phyloP scores from a whole-genome alignment of 2,888 invertebrate species.

The Plebejus anna region DNA sequence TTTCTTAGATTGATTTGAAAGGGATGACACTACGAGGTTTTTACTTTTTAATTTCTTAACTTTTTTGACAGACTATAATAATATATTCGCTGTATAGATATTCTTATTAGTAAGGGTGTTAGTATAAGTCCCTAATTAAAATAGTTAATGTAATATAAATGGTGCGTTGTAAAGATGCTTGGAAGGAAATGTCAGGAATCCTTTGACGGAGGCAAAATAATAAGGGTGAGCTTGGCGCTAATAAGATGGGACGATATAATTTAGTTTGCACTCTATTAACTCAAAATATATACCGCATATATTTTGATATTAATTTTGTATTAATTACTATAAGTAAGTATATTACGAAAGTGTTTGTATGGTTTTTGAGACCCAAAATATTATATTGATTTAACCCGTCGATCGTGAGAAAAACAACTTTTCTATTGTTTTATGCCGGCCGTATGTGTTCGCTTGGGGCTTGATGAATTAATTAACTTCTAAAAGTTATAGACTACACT shows the following conservation, averaged over 20 bases:
- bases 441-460: too few species aligned
- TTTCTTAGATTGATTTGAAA: too few species aligned
- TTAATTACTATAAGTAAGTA: neutral
- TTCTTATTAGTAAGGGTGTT: neutral
- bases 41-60: too few species aligned
- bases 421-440: too few species aligned
- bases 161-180: slow-evolving; percentile 70
- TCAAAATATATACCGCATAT: neutral
- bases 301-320: neutral
- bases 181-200: slow-evolving; percentile 73
- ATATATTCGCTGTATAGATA: slow-evolving; percentile 50
- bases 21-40: too few species aligned
- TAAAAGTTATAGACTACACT: too few species aligned
- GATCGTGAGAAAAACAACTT: too few species aligned
- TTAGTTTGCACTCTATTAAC: slow-evolving; percentile 22
- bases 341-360: neutral
- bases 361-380: neutral
- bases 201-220: slow-evolving; percentile 74
- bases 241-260: slow-evolving; percentile 29
- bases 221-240: slow-evolving; percentile 28
- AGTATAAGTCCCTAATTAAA: slow-evolving; percentile 55
- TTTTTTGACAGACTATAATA: too few species aligned
- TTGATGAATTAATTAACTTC: too few species aligned
- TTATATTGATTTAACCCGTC: neutral
- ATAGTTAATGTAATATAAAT: slow-evolving; percentile 67